Conservation (phyloP, 23 tunicate genomes). For the Diplosoma virens region DNA sequence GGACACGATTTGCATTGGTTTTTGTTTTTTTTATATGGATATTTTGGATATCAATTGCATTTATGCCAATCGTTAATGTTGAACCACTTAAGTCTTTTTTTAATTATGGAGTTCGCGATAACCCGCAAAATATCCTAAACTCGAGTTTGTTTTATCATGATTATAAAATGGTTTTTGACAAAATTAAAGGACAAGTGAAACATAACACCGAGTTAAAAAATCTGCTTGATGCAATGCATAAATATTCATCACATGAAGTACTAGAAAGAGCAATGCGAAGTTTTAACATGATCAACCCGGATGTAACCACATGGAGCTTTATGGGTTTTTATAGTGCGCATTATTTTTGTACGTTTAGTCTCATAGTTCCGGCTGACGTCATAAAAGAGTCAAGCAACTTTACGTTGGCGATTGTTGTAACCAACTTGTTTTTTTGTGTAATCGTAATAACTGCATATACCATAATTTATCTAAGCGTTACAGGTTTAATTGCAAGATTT, state of each 20-base stretch:
- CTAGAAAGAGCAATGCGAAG: no score
- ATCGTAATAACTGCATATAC: not conserved
- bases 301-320: not conserved
- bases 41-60: not conserved
- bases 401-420: not conserved
- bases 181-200: no score
- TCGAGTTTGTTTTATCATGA: not conserved
- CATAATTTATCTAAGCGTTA: not conserved
- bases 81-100: not conserved
- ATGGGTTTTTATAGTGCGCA: not conserved
- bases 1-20: not conserved
- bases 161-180: not conserved
- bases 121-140: no score
- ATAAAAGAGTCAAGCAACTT: no score
- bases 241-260: no score
- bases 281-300: no score
- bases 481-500: no score
- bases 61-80: not conserved
- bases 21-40: not conserved
- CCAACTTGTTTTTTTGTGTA: not conserved
- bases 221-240: no score
- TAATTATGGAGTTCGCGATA: not conserved
- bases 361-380: not conserved
- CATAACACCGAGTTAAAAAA: no score
- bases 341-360: not conserved